phyloP scores from a whole-genome alignment of 2,888 invertebrate species.

The Asteroscopus sphinx region DNA sequence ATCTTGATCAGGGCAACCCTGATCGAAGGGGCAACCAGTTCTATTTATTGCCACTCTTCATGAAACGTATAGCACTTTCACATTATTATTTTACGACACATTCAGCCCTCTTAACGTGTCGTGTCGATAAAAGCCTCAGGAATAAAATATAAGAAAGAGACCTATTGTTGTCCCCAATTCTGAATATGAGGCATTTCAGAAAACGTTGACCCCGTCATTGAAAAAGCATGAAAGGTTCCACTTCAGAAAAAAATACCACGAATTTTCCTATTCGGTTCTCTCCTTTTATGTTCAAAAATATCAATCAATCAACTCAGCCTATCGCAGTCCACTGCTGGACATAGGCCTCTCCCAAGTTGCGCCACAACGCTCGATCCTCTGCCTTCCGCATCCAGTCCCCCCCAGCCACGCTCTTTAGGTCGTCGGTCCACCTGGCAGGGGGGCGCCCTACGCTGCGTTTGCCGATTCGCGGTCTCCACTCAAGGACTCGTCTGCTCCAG shows the following conservation, averaged over 20 bases:
- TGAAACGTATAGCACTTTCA: no score
- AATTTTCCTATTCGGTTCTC: conserved; percentile 17
- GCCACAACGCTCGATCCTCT: no score
- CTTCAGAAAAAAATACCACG: conserved; percentile 32
- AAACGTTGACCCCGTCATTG: conserved; percentile 42
- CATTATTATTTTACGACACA: conserved; percentile 7
- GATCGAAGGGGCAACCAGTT: not conserved
- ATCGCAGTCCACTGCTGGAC: no score
- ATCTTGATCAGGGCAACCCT: not conserved
- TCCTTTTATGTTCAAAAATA: conserved; percentile 35
- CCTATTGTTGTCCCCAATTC: conserved; percentile 15
- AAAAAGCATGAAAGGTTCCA: conserved; percentile 31
- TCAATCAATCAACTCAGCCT: conserved; percentile 26
- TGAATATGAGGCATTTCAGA: conserved; percentile 32
- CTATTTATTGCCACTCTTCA: no score
- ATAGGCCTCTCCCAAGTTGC: no score
- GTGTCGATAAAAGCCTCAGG: conserved; percentile 17
- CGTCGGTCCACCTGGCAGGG: no score
- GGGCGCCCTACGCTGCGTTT: no score
- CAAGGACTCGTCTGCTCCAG: no score
- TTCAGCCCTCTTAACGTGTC: conserved; percentile 11
- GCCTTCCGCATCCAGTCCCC: no score
- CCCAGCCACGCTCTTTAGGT: no score
- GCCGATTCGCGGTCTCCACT: no score
- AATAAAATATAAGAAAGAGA: conserved; percentile 25